Base-by-base conservation (phyloP, 2,113 vertebrate genomes). In the Cheilinus undulatus region DNA sequence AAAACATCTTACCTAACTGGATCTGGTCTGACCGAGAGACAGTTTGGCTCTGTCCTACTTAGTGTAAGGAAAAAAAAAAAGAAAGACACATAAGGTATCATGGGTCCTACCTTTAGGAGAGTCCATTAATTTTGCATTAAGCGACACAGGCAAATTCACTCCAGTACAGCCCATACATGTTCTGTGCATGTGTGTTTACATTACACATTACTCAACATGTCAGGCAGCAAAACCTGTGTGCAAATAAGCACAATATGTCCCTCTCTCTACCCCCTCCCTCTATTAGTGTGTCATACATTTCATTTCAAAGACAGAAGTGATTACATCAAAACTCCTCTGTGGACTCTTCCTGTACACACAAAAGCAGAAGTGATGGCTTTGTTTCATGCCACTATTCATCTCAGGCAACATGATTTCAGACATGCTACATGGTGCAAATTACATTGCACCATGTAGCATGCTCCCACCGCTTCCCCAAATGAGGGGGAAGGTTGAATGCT, bases 361-460 rank as follows among this genome's bases (percentile, higher is more conserved):
- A 77, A 88, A 91, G 86, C 83, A 88, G 88, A 90, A 91, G 90
- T 90, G 88, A 84, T 83, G 4, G 57, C 53, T 82, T 38, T 66
- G 69, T 84, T 88, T 80, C 71, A 78, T 76, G 57, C 69, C 60
- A 71, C 30, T 20, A 63, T 56, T 73, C 62, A 82, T 88, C 46
- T 76, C 50, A 84, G 42, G 30, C 65, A 46, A 54, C 76, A 76
- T 68, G 70, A 82, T 83, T 88, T 84, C 83, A 76, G 49, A 76
- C 27, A 82, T 80, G 74, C 49, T 27, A 80, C 34, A 80, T 91
- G 80, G 60, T 81, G 88, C 63, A 86, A 88, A 85, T 67, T 26
- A 52, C 38, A 80, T 88, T 91, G 85, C 69, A 17, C 45, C 85
- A 85, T 34, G 15, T 34, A 7, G 45, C 11, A 51, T 51, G 27